Evolutionary conservation across 2,797 vertebrate species (phyloP), one percentile per base, ranked within the genome.

Genomic region (Tympanoctomys barrerae): DNA sequence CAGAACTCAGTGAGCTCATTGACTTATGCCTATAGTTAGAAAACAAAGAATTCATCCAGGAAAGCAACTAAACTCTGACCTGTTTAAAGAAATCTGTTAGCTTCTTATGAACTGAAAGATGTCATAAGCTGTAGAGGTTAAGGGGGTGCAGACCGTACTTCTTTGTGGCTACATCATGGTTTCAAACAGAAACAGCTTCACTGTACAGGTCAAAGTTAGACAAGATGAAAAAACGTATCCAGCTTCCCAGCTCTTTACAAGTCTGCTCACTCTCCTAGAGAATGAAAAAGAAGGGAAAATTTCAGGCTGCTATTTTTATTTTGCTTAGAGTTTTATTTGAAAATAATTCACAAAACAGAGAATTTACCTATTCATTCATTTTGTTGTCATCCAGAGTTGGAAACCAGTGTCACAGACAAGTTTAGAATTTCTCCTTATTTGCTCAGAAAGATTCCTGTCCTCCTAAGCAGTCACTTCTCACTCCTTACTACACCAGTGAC

Each of bases 1-100:
- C 31, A 26, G 70, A 95, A 64, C 81, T 87, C 83, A 21, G 0
- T 42, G 95, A 93, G 36, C 36, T 93, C 82, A 39, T 61, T 22
- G 87, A 77, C 68, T 86, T 28, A 0, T 16, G 87, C 77, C 61
- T 90, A 80, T 68, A 59, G 81, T 57, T 64, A 92, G 94, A 82
- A 96, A 89, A 87, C 88, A 87, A 89, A 93, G 81, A 75, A 31
- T 80, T 91, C 54, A 79, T 81, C 79, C 39, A 80, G 87, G 93
- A 90, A 85, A 82, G 54, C 61, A 36, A 49, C 93, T 83, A 68
- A 83, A 77, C 5, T 54, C 86, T 66, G 59, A 59, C 78, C 83
- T 88, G 5, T 64, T 91, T 64, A 57, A 54, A 75, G 79, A 62
- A 82, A 68, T 46, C 88, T 77, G 79, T 80, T 92, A 89, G 46